Base-by-base conservation (phyloP, 2,113 vertebrate genomes). In the Noturus placidus region DNA sequence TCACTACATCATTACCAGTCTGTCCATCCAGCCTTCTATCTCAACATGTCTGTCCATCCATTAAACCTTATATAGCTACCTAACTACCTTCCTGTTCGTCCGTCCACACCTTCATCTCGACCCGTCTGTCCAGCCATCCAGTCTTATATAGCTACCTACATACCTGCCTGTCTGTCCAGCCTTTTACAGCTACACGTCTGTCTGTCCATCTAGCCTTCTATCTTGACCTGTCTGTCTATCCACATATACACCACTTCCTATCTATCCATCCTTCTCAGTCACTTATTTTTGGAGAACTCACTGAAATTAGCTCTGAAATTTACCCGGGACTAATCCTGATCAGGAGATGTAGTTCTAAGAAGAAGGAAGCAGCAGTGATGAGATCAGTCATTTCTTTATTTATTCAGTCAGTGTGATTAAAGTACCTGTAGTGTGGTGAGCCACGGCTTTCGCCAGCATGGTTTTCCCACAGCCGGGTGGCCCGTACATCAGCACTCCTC, bases 381-480 rank as follows among this genome's bases (percentile, higher is more conserved):
- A 61, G 22, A 1, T 22, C 17, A 19, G 56, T 5, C 19, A 59
- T 59, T 33, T 35, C 2, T 38, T 9, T 10, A 22, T 74, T 19
- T 42, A 38, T 22, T 74, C 3, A 2, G 3, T 42, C 10, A 25
- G 52, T 30, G 52, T 22, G 25, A 11, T 46, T 11, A 35, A 61
- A 79, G 35, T 89, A 98, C 97, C 97, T 91, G 97, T 98, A 0
- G 97, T 99, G 92, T 99, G 97, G 87, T 99, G 97, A 4, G 97
- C 97, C 91, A 98, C 97, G 0, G 97, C 97, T 91, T 99, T 99
- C 81, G 97, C 97, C 93, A 99, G 5, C 97, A 99, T 99, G 69
- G 97, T 99, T 92, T 99, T 99, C 0, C 97, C 97, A 22, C 97
- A 99, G 78, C 97, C 97, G 0, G 97, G 97, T 0, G 97, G 97